Base-by-base conservation (phyloP, 1,140 invertebrate species). In the Pristionchus pacificus region DNA sequence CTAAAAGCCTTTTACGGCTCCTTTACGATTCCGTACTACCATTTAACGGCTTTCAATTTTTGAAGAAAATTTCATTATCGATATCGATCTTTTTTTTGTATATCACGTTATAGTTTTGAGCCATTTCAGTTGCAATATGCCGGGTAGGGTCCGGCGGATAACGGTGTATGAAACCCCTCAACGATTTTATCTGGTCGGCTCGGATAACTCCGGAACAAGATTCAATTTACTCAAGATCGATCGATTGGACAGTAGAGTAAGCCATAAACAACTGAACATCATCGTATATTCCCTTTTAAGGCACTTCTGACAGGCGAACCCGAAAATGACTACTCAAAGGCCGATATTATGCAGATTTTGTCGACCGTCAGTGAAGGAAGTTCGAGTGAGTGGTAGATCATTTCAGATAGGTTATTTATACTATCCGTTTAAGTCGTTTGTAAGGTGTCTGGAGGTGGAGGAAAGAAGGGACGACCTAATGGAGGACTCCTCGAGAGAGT, bases 121-220 rank as follows among this genome's bases (percentile, higher is more conserved):
- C n/a, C n/a, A n/a, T n/a, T n/a, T n/a, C n/a, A n/a, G n/a, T n/a
- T n/a, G n/a, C n/a, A n/a, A n/a, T n/a, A 73, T 74, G 73, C 59
- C 69, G 15, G 73, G 68, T 15, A 63, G 68, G n/a, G 73, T 77
- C 10, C 75, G 74, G 19, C 55, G 72, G 60, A 64, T 78, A 10
- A 70, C 69, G 27, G 73, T 83, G 49, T 83, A 84, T 64, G 81
- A 83, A 69, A 84, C 81, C 6, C 63, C 77, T 28, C 64, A 67
- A 14, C 77, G 81, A 55, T 83, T 83, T 63, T 84, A 83, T 60
- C 70, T 84, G 28, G 78, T 83, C 60, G 81, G 81, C 10, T 72
- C 75, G 38, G 82, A 83, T 73, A 32, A 71, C n/a, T 63, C 80
- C 14, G 77, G 75, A 25, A 80, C 61, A 0, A 32, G 68, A n/a